Evolutionary conservation across 2,797 vertebrate species (phyloP), one percentile per base, ranked within the genome.

Genomic region (Argentina silus): DNA sequence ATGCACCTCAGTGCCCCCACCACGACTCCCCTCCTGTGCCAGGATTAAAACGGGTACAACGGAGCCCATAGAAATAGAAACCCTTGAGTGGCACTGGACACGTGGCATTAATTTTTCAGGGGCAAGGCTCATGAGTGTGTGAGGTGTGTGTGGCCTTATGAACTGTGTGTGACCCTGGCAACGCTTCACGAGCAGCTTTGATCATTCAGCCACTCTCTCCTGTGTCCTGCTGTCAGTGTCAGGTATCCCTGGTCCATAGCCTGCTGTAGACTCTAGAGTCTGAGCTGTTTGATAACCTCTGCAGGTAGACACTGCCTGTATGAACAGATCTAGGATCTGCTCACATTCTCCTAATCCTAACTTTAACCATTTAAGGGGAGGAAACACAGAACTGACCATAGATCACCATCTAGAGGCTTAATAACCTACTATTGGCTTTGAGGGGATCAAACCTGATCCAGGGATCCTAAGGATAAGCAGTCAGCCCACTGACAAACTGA

Each of bases 101-200:
- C 56, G 7, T 57, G 55, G 1, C 42, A 53, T 78, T 45, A 60
- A 60, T 67, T 56, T 45, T 70, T 78, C 43, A 73, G 17, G 44
- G 15, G 19, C 3, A 5, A 48, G 44, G 42, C 57, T 43, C 23
- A 42, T 36, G 61, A 36, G 60, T n/a, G 21, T 42, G n/a, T 12
- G 47, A 43, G 56, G 75, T 23, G 62, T 64, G 14, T 17, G 15
- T 15, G 3, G 64, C 2, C 19, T 59, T 19, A 27, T 72, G 57
- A 72, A 63, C 70, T 72, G 64, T 68, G 61, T 43, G 59, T 77
- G 69, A 76, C 65, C 74, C 51, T 21, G 12, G 70, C 44, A 9
- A 17, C 21, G 19, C 53, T 71, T 44, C 66, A 60, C 14, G 7
- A 27, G 43, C 59, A 12, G 59, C 59, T 64, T 55, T 61, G 23